A percentile compares a stretch with the other conserved stretches of the same genome.
phyloP scores from a whole-genome alignment of 2,797 vertebrate genomes.

The Hoplostethus atlanticus region DNA sequence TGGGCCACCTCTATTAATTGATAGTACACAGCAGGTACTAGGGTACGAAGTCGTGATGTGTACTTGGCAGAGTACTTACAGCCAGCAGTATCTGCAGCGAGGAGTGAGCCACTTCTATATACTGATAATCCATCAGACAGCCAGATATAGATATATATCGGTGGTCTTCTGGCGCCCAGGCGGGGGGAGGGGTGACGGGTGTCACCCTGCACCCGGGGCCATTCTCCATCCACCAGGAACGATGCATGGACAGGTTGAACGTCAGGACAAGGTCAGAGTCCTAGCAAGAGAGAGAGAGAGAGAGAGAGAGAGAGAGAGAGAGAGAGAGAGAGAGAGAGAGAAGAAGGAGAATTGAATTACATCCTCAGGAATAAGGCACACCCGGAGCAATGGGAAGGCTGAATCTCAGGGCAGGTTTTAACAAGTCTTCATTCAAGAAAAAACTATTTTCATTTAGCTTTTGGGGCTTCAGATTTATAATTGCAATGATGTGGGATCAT shows the following conservation, averaged over 20 bases:
- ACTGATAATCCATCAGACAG: constrained; percentile 97
- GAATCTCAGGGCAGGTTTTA: constrained; percentile 39
- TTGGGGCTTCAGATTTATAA: constrained; percentile 34
- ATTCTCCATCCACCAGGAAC: constrained; percentile 99
- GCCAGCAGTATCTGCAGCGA: constrained; percentile 98
- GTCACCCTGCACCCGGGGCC: constrained; percentile 97
- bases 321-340: constrained; percentile 3
- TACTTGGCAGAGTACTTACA: constrained; percentile 86
- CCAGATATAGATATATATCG: constrained; percentile 98
- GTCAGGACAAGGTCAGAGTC: constrained; percentile 98
- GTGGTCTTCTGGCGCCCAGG: constrained; percentile 98
- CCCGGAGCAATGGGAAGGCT: constrained; percentile 16
- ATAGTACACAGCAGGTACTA: neutral
- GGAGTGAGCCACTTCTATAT: constrained; percentile 98
- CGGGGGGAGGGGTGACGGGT: constrained; percentile 93
- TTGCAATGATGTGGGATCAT: constrained; percentile 44
- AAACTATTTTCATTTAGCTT: neutral
- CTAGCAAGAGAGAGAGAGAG: constrained; percentile 79
- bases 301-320: constrained; percentile 23
- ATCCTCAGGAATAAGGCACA: constrained; percentile 27
- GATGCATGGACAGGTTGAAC: constrained; percentile 99
- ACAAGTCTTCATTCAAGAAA: constrained; percentile 58
- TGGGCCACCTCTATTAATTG: neutral
- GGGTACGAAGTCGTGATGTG: constrained; percentile 15
- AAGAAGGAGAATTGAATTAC: constrained; percentile 46